Evolutionary conservation across 1,140 invertebrate genomes (phyloP), one percentile per base, ranked within the genome.

Genomic region (Scaptomyza pallida): DNA sequence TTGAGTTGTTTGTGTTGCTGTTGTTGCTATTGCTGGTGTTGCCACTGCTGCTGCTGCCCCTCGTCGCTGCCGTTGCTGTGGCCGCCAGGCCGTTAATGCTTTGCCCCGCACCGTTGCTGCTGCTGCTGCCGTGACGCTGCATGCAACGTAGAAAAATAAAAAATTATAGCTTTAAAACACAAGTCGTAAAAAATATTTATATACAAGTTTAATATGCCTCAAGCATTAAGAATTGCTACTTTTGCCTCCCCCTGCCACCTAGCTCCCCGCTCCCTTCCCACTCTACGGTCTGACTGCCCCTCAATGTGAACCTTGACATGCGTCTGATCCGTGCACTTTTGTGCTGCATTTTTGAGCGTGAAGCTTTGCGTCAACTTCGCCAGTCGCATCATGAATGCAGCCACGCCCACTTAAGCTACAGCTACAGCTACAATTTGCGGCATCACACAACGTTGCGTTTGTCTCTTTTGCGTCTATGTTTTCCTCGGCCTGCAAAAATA

Each of bases 281-380:
- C 1, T 19, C 2, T n/a, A n/a, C n/a, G n/a, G n/a, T n/a, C 1
- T 21, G 2, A 40, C 37, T 33, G 26, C 19, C 13, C 17, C 60
- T n/a, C 48, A 4, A 13, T 61, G 67, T 63, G 50, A 50, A 77
- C 78, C 78, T 79, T 86, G 74, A 72, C 63, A 54, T 71, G 57
- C 56, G 75, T 37, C 40, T 77, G 74, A 55, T 81, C 71, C 69
- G 74, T 48, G 44, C 71, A 69, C 65, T 89, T 89, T 15, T 82
- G 75, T 50, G 69, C 35, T 17, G 56, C 79, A 78, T 89, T 89
- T 54, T 81, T 89, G 15, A 89, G 70, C 48, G 77, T 68, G 15
- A 85, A 89, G 50, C 78, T 72, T 48, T 89, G 72, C 37, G 86
- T 70, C 48, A 91, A 63, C 43, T 83, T 90, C 19, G 89, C 81